These are phyloP conservation scores for Urocitellus parryii DNA, from an alignment of 2,113 vertebrate species.

Conservation along the genomic window DNA sequence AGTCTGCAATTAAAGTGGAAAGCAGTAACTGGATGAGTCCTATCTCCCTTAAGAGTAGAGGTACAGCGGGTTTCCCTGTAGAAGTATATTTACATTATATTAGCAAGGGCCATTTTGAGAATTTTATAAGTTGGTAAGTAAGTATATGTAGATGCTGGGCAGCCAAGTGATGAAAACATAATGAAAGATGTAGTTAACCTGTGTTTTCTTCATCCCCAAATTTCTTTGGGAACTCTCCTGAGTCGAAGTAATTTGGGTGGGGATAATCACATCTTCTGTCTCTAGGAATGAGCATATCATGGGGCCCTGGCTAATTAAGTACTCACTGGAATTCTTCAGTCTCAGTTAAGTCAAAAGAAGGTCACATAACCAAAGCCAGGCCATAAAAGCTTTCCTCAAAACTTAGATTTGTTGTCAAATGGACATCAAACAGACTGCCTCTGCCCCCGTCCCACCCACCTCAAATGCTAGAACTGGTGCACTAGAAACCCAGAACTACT, in stretches of 20 bases:
- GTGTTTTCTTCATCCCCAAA: not conserved
- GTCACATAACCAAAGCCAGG: not conserved
- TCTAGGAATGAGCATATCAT: not conserved
- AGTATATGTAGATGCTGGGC: not conserved
- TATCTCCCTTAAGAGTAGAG: not conserved
- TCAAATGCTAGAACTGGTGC: not conserved
- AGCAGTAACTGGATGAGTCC: not conserved
- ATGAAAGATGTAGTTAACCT: not conserved
- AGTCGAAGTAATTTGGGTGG: not conserved
- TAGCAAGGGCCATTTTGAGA: not conserved
- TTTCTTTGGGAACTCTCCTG: not conserved
- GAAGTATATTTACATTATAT: not conserved
- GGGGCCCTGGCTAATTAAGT: not conserved
- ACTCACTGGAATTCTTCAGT: not conserved
- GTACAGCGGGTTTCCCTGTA: not conserved
- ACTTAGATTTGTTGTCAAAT: not conserved
- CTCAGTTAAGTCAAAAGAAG: not conserved
- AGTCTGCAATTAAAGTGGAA: conserved; percentile 2
- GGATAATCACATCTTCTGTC: not conserved
- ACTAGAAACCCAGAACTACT: not conserved
- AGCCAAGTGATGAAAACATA: not conserved
- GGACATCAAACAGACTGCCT: not conserved
- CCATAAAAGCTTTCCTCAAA: not conserved
- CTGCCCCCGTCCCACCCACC: too few species aligned
- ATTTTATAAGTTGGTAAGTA: conserved; percentile 24